These are phyloP conservation scores for Thalpophila matura DNA, from an alignment of 2,888 invertebrate species.

Conservation along the genomic window DNA sequence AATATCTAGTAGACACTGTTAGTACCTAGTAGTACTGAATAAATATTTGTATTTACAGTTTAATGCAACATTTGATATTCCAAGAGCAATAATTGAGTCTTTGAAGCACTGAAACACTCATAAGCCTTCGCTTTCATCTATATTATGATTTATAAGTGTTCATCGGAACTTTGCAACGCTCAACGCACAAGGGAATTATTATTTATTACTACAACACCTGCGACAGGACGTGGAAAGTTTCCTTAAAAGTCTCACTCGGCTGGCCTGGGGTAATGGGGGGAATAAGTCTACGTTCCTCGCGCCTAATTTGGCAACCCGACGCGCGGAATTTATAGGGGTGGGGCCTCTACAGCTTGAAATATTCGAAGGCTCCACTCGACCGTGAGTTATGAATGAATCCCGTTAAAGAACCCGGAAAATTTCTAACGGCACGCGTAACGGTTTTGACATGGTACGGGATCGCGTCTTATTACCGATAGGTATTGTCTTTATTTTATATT, in stretches of 20 bases:
- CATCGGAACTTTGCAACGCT: slow-evolving; percentile 70
- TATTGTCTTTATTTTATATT: slow-evolving; percentile 51
- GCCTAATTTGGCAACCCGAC: slow-evolving; percentile 91
- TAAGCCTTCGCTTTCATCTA: slow-evolving; percentile 24
- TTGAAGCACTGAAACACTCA: slow-evolving; percentile 18
- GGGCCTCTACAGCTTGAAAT: slow-evolving; percentile 87
- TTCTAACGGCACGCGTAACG: slow-evolving; percentile 82
- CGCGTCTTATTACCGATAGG: slow-evolving; percentile 56
- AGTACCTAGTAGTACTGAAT: no score
- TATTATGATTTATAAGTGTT: slow-evolving; percentile 55
- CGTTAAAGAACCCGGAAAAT: slow-evolving; percentile 90
- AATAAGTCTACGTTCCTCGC: slow-evolving; percentile 87
- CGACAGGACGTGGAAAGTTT: slow-evolving; percentile 82
- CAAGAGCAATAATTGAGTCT: slow-evolving; percentile 1
- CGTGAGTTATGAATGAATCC: slow-evolving; percentile 91
- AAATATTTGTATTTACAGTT: not conserved
- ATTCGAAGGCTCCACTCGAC: slow-evolving; percentile 89
- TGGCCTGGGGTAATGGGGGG: slow-evolving; percentile 82
- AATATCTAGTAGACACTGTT: no score
- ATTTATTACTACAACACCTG: slow-evolving; percentile 81
- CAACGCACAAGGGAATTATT: slow-evolving; percentile 71
- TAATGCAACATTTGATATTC: not conserved
- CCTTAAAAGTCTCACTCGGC: slow-evolving; percentile 76
- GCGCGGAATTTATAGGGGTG: slow-evolving; percentile 90
- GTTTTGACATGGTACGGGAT: slow-evolving; percentile 71